Evolutionary conservation across 2,797 vertebrate species (phyloP).

Genomic region (Sebastes elongatus): DNA sequence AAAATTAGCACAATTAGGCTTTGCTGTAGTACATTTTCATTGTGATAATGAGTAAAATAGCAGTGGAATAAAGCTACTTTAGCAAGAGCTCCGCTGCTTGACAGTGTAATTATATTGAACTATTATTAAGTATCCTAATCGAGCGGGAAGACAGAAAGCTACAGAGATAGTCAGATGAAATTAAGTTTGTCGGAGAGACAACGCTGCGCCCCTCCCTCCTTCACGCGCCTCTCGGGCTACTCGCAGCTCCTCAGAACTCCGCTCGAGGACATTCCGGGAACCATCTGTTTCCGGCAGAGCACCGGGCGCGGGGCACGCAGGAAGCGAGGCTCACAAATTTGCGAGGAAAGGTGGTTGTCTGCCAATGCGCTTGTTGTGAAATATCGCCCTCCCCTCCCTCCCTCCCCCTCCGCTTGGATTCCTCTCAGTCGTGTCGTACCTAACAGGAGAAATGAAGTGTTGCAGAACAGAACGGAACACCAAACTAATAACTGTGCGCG

Average conservation of each 20-base stretch:
- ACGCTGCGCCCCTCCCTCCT: constrained; percentile 37
- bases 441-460: constrained; percentile 70
- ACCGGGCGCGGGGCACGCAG: constrained; percentile 68
- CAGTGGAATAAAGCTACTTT: background rate
- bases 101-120: constrained; percentile 17
- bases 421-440: constrained; percentile 58
- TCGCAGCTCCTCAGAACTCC: constrained; percentile 77
- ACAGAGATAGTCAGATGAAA: constrained; percentile 42
- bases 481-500: constrained; percentile 16
- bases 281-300: constrained; percentile 86
- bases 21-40: background rate
- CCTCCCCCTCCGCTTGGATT: constrained; percentile 54
- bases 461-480: constrained; percentile 45
- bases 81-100: background rate
- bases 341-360: constrained; percentile 83
- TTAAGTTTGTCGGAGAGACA: constrained; percentile 56
- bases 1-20: background rate
- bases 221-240: constrained; percentile 75
- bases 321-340: constrained; percentile 83
- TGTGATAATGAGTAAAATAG: background rate
- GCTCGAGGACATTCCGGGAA: constrained; percentile 87
- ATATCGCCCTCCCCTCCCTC: constrained; percentile 35
- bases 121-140: constrained; percentile 27
- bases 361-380: constrained; percentile 78
- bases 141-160: constrained; percentile 33